Percentiles rank a stretch among this genome's conserved stretches.
phyloP scores from a whole-genome alignment of 2,888 invertebrate genomes.

The Chalcosyrphus nemorum region DNA sequence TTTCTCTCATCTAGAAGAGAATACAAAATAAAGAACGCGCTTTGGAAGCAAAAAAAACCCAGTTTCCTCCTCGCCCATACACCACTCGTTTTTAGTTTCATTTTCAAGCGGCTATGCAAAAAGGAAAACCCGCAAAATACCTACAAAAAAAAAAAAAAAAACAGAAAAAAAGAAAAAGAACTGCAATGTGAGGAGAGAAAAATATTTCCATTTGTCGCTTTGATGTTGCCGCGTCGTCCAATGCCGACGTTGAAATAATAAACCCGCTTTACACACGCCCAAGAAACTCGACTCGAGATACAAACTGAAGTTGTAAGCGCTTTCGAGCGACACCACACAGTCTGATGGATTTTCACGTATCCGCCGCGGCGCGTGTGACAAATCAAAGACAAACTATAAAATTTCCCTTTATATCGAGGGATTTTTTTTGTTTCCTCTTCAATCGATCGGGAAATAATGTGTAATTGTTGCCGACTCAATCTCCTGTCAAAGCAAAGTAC shows the following conservation, averaged over 20 bases:
- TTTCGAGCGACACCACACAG: constrained; percentile 47
- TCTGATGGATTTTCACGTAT: constrained; percentile 46
- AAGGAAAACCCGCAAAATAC: constrained; percentile 35
- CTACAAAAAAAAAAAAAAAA: no score
- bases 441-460: background rate
- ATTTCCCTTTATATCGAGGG: background rate
- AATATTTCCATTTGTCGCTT: constrained; percentile 39
- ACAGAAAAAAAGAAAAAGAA: constrained; percentile 29
- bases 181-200: constrained; percentile 17
- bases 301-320: constrained; percentile 11
- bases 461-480: background rate
- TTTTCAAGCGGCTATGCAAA: constrained; percentile 36
- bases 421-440: background rate
- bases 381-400: constrained; percentile 18
- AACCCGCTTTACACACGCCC: background rate
- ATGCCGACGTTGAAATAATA: constrained; percentile 40
- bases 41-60: constrained; percentile 2
- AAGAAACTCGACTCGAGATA: constrained; percentile 10
- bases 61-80: background rate
- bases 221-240: constrained; percentile 54
- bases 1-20: constrained; percentile 35
- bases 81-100: constrained; percentile 45
- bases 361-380: background rate
- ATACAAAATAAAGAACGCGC: background rate
- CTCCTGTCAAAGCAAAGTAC: constrained; percentile 10